A percentile compares a stretch with the other conserved stretches of the same genome.
These are phyloP conservation scores for Empidonax alnorum DNA, from an alignment of 2,113 vertebrate species.

Conservation along the genomic window DNA sequence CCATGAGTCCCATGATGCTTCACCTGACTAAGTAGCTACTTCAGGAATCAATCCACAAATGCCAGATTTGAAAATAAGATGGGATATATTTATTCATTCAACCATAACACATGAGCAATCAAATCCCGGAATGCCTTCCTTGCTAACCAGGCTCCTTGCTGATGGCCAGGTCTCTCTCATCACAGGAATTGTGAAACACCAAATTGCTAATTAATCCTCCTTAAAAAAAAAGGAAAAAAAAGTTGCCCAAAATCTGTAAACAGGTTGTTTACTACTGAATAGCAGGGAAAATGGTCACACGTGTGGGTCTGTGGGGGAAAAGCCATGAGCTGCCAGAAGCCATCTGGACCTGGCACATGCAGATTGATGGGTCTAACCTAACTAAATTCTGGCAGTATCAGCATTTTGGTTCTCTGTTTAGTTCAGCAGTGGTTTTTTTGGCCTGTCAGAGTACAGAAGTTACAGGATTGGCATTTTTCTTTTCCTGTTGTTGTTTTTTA, in stretches of 20 bases:
- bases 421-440: conserved; percentile 2
- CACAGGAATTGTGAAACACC: conserved; percentile 19
- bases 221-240: neutral
- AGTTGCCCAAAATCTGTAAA: neutral
- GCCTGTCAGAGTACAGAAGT: neutral
- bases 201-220: neutral
- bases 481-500: conserved; percentile 45
- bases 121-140: neutral
- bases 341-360: neutral
- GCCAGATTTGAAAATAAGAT: conserved; percentile 48
- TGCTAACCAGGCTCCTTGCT: neutral
- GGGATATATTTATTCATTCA: conserved; percentile 30
- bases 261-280: conserved; percentile 43
- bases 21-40: conserved; percentile 33
- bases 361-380: neutral
- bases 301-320: neutral
- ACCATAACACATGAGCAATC: conserved; percentile 20
- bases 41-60: conserved; percentile 36
- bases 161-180: conserved; percentile 11
- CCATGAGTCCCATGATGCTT: conserved; percentile 24
- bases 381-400: neutral
- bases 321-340: neutral
- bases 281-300: neutral
- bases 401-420: neutral
- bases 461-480: neutral